Evolutionary conservation across 1,140 invertebrate genomes (phyloP), one percentile per base, ranked within the genome.

Genomic region (Acromyrmex echinatior): DNA sequence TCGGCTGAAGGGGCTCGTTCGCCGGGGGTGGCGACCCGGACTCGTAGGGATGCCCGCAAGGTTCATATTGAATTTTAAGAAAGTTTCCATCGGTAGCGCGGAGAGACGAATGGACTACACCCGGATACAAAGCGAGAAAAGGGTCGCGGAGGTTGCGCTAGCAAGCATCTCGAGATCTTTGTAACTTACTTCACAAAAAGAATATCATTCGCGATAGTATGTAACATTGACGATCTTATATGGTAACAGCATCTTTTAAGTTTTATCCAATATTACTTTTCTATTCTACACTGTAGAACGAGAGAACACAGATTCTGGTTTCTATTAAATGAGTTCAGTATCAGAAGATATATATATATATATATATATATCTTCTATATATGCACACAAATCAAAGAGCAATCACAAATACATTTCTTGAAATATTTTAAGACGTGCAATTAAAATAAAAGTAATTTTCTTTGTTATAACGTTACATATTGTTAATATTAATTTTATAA

Each of bases 21-120:
- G 60, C 90, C 71, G 89, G 63, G 76, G 79, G 81, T 91, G 90
- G 82, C 87, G 90, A 91, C 87, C 86, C 79, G 80, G 84, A 89
- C 87, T 88, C 87, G 91, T 70, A 84, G 89, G 89, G 91, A 90
- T 93, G 90, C 93, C 92, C 90, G 86, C 84, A 87, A 79, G 89
- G 84, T 77, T 93, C 91, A 92, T 93, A 94, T 94, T 93, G 93
- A 93, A 94, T 93, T 94, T 93, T 92, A 94, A 93, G 93, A 88
- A 93, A 93, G 89, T 93, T 90, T 87, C 82, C 86, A 79, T 81
- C 78, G 31, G 70, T 62, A 73, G 76, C 88, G 91, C 89, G 91
- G 81, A 89, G 87, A 90, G 60, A 88, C 77, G 86, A 53, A 25
- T 58, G 49, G 60, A n/a, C 60, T 68, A 45, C 6, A 56, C 77